These are phyloP conservation scores for Melanotus villosus DNA, from an alignment of 2,888 invertebrate species.

Conservation along the genomic window DNA sequence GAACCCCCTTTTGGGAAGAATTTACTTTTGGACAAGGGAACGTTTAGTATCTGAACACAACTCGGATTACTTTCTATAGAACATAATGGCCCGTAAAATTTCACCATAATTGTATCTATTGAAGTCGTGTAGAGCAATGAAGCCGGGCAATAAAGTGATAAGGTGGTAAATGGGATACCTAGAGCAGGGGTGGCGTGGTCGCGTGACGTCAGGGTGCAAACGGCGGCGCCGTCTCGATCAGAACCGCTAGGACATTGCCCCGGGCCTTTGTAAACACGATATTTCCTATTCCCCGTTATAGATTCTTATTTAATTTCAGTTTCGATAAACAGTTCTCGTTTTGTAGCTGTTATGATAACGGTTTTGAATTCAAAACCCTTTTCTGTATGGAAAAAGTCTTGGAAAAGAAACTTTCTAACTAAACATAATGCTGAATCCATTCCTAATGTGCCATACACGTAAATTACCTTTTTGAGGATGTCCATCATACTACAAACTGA, in stretches of 20 bases:
- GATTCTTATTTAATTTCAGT: conserved; percentile 20
- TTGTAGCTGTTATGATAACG: background rate
- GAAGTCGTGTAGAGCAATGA: conserved; percentile 7
- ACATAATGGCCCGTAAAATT: background rate
- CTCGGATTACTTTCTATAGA: background rate
- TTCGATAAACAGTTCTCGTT: conserved; percentile 5
- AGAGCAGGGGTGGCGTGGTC: conserved; percentile 19
- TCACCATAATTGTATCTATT: conserved; percentile 11
- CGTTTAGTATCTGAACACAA: too few relatives aligned
- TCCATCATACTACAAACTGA: too few relatives aligned
- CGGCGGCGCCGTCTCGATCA: conserved; percentile 37
- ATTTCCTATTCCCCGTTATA: conserved; percentile 24
- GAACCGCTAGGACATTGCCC: conserved; percentile 34
- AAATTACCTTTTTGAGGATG: too few relatives aligned
- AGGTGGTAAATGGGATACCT: conserved; percentile 8
- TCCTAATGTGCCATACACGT: too few relatives aligned
- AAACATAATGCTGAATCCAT: too few relatives aligned
- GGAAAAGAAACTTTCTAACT: background rate
- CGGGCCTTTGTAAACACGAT: conserved; percentile 31
- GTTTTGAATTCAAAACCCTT: background rate
- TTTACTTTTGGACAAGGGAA: too few relatives aligned
- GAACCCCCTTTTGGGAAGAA: too few relatives aligned
- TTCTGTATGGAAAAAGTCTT: background rate
- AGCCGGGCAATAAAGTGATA: conserved; percentile 17
- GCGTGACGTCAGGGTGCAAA: conserved; percentile 36